Percentiles rank a stretch among this genome's conserved stretches.
Conservation (phyloP, 2,113 vertebrate genomes). For the Mastomys natalensis region DNA sequence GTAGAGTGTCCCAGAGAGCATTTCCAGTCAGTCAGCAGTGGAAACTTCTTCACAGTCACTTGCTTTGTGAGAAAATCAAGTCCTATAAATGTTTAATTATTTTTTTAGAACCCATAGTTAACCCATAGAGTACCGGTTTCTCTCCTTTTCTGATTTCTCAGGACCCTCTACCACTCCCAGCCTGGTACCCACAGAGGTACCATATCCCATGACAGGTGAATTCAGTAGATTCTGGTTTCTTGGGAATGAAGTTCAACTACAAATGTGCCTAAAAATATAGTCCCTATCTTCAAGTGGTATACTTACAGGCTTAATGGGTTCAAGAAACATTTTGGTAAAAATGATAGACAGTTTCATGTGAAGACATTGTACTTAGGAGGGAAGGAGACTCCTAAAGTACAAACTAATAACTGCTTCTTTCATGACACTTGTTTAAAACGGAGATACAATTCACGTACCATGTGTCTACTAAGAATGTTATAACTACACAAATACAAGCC, state of each 20-base stretch:
- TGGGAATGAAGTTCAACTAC: background rate
- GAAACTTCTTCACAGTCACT: background rate
- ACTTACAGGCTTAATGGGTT: background rate
- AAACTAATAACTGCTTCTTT: background rate
- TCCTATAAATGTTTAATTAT: background rate
- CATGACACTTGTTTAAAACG: background rate
- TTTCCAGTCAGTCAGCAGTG: background rate
- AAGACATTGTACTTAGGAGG: background rate
- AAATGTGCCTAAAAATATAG: background rate
- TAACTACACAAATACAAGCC: background rate
- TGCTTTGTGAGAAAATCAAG: background rate
- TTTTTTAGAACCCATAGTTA: background rate
- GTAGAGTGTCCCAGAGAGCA: accelerated
- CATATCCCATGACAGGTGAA: background rate
- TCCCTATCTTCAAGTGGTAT: background rate
- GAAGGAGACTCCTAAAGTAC: background rate
- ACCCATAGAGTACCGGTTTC: background rate
- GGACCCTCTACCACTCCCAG: background rate
- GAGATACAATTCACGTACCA: background rate
- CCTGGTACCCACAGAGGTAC: background rate
- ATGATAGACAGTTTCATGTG: background rate
- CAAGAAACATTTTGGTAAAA: background rate
- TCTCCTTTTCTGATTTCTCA: constrained; percentile 37
- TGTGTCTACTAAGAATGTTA: background rate
- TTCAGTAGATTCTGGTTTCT: too few species aligned